Base-by-base conservation (phyloP, 2,888 invertebrate genomes). In the Augiades crinisus region DNA sequence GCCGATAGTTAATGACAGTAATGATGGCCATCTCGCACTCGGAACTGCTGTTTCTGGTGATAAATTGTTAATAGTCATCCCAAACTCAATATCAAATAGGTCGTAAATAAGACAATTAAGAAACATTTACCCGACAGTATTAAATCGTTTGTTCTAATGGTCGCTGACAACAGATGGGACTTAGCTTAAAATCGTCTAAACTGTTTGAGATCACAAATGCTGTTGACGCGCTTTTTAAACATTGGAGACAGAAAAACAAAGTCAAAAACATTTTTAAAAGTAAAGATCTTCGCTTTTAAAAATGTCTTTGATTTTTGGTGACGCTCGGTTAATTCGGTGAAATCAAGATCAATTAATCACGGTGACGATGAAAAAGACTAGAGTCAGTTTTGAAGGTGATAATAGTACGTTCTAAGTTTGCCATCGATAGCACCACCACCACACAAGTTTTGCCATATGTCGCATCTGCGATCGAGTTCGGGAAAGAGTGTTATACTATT, bases 1-100 rank as follows among this genome's bases (percentile, higher is more conserved):
- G 45, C 7, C 38, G 51, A 31, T 45, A 45, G 44, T 38, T 51
- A 51, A 51, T 47, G 53, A 54, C 58, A 57, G 62, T 60, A 54
- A 37, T 49, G 47, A 46, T 51, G 49, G 49, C 49, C 41, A 49
- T 41, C 49, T 50, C 41, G 24, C 41, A 49, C 41, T 49, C 24
- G 40, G 41, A 50, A 50, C 50, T 50, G 43, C 34, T 50, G 43
- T 36, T 27, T 24, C 43, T 43, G 36, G 43, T 43, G 43, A 50
- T 50, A 50, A 50, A 50, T 50, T 19, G 50, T 50, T 50, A 50
- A 50, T 43, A 50, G 50, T 43, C 27, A 50, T 50, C 43, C 36
- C 43, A 22, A 50, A 36, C 36, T 30, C 43, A 50, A 43, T 43
- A 50, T 50, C 43, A 24, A 43, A 43, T 50, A 43, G 43, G 50